Percentiles rank a stretch among this genome's conserved stretches.
Evolutionary conservation across 2,888 invertebrate species (phyloP).

Genomic region (Torymus tubicola): DNA sequence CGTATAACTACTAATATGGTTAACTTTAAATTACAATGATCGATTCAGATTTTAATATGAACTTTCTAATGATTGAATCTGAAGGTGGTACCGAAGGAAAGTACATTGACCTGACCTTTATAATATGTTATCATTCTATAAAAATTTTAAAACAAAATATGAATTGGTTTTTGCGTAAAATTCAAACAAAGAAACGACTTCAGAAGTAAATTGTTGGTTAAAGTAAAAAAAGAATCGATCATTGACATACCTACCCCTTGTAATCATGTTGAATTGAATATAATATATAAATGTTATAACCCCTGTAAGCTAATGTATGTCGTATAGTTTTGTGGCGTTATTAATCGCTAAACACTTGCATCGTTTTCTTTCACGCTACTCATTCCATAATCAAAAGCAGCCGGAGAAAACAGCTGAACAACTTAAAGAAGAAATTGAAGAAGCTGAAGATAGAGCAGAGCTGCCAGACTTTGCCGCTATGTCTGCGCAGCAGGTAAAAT

Average conservation of each 20-base stretch:
- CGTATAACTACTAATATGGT: slow-evolving; percentile 41
- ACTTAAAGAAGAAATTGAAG: slow-evolving; percentile 76
- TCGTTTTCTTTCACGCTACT: slow-evolving; percentile 41
- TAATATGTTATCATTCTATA: too few species aligned
- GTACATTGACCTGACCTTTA: too few species aligned
- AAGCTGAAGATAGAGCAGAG: slow-evolving; percentile 75
- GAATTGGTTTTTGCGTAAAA: too few species aligned
- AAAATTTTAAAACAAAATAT: too few species aligned
- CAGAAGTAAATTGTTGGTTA: too few species aligned
- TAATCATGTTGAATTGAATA: slow-evolving; percentile 23
- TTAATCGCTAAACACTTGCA: slow-evolving; percentile 39
- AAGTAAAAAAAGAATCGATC: slow-evolving; percentile 12
- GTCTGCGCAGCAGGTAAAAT: slow-evolving; percentile 75
- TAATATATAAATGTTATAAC: slow-evolving; percentile 12
- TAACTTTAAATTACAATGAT: slow-evolving; percentile 14
- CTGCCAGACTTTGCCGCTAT: slow-evolving; percentile 77
- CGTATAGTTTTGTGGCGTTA: slow-evolving; percentile 9
- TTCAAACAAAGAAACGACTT: too few species aligned
- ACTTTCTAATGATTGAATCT: neutral
- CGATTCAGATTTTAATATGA: slow-evolving; percentile 26
- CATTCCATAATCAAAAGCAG: slow-evolving; percentile 60
- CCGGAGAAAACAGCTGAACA: slow-evolving; percentile 73
- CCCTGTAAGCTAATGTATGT: slow-evolving; percentile 25
- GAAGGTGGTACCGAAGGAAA: too few species aligned
- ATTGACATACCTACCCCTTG: neutral